A percentile compares a stretch with the other conserved stretches of the same genome.
Conservation (phyloP, 2,113 vertebrate genomes). For the Motacilla tschutschensis region DNA sequence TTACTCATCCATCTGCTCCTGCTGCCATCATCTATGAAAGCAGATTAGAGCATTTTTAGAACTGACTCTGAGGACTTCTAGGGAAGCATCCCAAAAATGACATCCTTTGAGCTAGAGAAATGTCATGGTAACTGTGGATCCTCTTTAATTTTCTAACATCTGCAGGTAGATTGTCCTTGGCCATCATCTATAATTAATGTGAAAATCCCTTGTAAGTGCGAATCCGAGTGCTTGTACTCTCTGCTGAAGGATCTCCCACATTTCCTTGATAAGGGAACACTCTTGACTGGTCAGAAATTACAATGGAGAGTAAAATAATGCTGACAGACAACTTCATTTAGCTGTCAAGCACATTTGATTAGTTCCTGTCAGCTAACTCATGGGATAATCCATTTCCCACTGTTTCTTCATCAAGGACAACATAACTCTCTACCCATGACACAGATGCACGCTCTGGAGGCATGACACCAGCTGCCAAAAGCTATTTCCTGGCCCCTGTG, state of each 20-base stretch:
- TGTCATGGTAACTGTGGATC: not conserved
- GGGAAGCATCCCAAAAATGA: not conserved
- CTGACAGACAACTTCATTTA: slow-evolving; percentile 45
- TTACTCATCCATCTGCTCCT: not conserved
- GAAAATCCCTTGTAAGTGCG: not conserved
- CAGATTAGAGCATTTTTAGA: not conserved
- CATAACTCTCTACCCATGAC: not conserved
- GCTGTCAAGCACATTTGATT: slow-evolving; percentile 16
- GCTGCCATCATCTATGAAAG: not conserved
- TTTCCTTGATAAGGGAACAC: not conserved
- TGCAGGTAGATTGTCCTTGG: not conserved
- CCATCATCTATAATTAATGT: not conserved
- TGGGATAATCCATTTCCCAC: slow-evolving; percentile 41
- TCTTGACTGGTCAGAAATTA: slow-evolving; percentile 30
- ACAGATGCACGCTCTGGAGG: not conserved
- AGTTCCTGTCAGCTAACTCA: slow-evolving; percentile 42
- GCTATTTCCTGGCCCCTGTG: not conserved
- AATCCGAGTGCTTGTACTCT: not conserved
- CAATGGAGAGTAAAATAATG: slow-evolving; percentile 2
- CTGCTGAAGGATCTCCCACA: not conserved
- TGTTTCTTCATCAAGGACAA: slow-evolving; percentile 27
- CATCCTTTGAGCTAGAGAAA: not conserved
- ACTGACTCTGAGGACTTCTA: not conserved
- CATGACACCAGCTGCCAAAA: slow-evolving; percentile 9
- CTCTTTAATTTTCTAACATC: slow-evolving; percentile 3